Evolutionary conservation across 2,113 vertebrate species (phyloP), one percentile per base, ranked within the genome.

Genomic region (Turdus rufiventris): DNA sequence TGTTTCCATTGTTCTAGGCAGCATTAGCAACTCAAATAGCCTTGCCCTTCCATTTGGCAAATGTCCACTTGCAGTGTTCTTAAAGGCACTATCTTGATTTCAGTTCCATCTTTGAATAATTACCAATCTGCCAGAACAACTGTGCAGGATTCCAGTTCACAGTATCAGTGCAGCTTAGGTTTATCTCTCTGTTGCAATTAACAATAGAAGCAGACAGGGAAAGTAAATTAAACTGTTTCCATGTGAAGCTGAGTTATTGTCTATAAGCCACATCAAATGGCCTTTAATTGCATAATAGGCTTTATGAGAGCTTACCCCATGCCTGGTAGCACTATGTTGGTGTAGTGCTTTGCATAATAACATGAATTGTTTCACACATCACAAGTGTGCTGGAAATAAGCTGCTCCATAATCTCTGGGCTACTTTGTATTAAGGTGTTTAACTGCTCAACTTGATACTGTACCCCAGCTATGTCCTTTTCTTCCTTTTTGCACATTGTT

Each of bases 211-310:
- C 78, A 81, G 26, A 21, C 13, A 76, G 47, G 42, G 63, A 70
- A 83, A 81, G 47, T 61, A 28, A 87, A 66, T 18, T 5, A 31
- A 93, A 75, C 56, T 66, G 38, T 82, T 92, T 26, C 7, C 23
- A 2, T 51, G 36, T 93, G 71, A 70, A 91, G 51, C 61, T 87
- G 81, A 85, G 38, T 78, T 58, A 79, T 65, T 95, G 73, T 85
- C 42, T 88, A 11, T 88, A 83, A 94, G 67, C 92, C 85, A 74
- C 50, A 25, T 95, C 82, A 94, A 90, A 70, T 93, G 88, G 80
- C 94, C 90, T 77, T 72, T 91, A 76, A 80, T 88, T 93, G 79
- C 63, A 43, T 77, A 93, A 93, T 40, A 70, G 60, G 63, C 63
- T 94, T 94, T 95, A 74, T 93, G 85, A 80, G 88, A 82, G 79